Evolutionary conservation across 2,113 vertebrate species (phyloP).

Genomic region (Hyperoodon ampullatus): DNA sequence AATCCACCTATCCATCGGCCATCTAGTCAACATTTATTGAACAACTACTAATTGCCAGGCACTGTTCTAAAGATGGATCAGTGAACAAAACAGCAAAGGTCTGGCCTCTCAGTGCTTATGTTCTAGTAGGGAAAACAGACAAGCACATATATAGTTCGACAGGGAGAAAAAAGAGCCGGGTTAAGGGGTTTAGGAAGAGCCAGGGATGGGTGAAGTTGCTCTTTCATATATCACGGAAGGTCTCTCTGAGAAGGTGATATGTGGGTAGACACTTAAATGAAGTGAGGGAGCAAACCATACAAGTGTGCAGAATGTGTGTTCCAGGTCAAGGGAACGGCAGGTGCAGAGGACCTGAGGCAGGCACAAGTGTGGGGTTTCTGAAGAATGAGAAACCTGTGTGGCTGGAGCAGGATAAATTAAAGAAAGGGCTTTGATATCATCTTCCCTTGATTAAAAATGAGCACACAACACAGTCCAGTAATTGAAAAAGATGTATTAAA

Average conservation of each 20-base stretch:
- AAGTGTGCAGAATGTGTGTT: rapidly evolving
- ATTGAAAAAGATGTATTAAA: conserved; percentile 85
- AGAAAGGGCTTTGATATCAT: background rate
- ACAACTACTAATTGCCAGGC: background rate
- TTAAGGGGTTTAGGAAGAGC: background rate
- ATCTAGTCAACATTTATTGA: rapidly evolving
- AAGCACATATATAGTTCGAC: rapidly evolving
- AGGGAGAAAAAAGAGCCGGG: background rate
- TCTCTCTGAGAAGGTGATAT: background rate
- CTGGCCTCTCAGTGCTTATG: background rate
- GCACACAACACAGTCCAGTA: conserved; percentile 61
- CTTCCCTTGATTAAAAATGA: conserved; percentile 13
- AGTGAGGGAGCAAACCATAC: background rate
- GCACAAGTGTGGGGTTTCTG: rapidly evolving
- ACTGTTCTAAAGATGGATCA: rapidly evolving
- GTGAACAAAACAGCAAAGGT: background rate
- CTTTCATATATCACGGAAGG: background rate
- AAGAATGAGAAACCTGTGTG: background rate
- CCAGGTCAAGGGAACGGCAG: rapidly evolving
- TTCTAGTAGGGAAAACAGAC: background rate
- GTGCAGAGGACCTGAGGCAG: background rate
- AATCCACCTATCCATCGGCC: background rate
- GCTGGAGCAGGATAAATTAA: background rate
- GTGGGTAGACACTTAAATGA: background rate
- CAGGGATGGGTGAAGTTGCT: rapidly evolving